Conservation (phyloP, 1,140 invertebrate genomes). For the Drosophila ohnishii region DNA sequence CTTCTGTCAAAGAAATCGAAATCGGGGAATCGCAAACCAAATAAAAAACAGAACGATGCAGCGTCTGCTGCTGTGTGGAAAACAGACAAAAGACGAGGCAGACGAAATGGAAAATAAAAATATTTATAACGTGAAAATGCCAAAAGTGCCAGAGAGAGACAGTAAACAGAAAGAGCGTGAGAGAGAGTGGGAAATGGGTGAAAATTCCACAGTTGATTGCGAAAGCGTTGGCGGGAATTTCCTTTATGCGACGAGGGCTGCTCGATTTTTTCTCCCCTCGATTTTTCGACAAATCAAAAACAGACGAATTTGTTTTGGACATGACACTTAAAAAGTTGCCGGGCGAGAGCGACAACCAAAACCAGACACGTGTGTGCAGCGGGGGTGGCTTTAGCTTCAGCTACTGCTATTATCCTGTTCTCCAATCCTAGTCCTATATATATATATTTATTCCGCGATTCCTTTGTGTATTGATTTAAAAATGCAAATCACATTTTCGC, state of each 20-base stretch:
- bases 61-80: slow-evolving; percentile 29
- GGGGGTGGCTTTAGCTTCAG: slow-evolving; percentile 9
- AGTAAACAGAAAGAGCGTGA: not conserved
- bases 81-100: slow-evolving; percentile 45
- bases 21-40: slow-evolving; percentile 59
- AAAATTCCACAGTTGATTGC: slow-evolving; percentile 63
- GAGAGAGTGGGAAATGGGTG: slow-evolving; percentile 14
- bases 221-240: slow-evolving; percentile 53
- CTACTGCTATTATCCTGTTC: slow-evolving; percentile 29
- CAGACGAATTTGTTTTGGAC: slow-evolving; percentile 82
- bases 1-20: slow-evolving; percentile 55
- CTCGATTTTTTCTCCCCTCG: slow-evolving; percentile 41
- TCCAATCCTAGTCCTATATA: slow-evolving; percentile 23
- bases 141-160: slow-evolving; percentile 30
- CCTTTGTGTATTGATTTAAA: slow-evolving; percentile 76
- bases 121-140: slow-evolving; percentile 80
- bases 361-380: slow-evolving; percentile 63
- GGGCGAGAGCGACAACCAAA: slow-evolving; percentile 27
- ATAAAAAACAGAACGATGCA: slow-evolving; percentile 40
- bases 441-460: slow-evolving; percentile 26
- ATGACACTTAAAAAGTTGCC: slow-evolving; percentile 80
- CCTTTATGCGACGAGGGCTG: slow-evolving; percentile 24
- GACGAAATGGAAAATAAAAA: slow-evolving; percentile 78
- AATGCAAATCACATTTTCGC: slow-evolving; percentile 75
- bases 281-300: slow-evolving; percentile 80